Conservation (phyloP, 2,797 vertebrate species). For the Gymnopithys bicolor region DNA sequence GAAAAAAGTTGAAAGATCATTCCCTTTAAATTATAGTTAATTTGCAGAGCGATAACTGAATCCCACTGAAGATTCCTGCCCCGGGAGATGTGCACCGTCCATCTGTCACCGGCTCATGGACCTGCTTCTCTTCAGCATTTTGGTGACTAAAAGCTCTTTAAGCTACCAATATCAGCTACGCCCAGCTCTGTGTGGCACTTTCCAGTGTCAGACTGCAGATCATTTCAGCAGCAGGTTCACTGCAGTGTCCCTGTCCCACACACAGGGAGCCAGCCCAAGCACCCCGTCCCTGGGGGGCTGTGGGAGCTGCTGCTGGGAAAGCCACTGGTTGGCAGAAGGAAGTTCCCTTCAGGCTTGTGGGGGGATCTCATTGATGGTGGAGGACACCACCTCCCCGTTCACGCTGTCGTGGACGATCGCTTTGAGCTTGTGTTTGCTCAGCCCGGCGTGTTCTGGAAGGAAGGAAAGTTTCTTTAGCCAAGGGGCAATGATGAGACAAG, state of each 20-base stretch:
- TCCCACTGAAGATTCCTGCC: constrained; percentile 24
- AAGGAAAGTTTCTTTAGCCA: not conserved
- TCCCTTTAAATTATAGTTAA: constrained; percentile 52
- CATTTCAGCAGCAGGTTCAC: not conserved
- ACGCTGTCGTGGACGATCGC: constrained; percentile 77
- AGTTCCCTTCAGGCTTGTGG: constrained; percentile 46
- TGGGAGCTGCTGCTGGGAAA: not conserved
- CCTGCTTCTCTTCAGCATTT: not conserved
- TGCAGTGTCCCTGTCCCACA: not conserved
- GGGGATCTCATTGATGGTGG: constrained; percentile 77
- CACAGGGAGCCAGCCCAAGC: not conserved
- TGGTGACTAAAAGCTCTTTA: constrained; percentile 37
- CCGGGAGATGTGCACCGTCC: not conserved
- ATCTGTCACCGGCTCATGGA: not conserved
- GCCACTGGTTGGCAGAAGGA: not conserved
- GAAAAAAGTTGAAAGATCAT: constrained; percentile 30
- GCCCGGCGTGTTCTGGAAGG: not conserved
- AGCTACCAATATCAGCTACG: not conserved
- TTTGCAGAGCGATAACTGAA: constrained; percentile 45
- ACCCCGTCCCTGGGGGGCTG: not conserved
- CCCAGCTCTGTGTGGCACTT: not conserved
- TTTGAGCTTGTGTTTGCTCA: constrained; percentile 61
- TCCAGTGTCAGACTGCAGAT: not conserved
- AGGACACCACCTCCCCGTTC: constrained; percentile 77
- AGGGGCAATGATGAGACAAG: not conserved